Evolutionary conservation across 2,113 vertebrate species (phyloP), one percentile per base, ranked within the genome.

Genomic region (Rhinichthys klamathensis): DNA sequence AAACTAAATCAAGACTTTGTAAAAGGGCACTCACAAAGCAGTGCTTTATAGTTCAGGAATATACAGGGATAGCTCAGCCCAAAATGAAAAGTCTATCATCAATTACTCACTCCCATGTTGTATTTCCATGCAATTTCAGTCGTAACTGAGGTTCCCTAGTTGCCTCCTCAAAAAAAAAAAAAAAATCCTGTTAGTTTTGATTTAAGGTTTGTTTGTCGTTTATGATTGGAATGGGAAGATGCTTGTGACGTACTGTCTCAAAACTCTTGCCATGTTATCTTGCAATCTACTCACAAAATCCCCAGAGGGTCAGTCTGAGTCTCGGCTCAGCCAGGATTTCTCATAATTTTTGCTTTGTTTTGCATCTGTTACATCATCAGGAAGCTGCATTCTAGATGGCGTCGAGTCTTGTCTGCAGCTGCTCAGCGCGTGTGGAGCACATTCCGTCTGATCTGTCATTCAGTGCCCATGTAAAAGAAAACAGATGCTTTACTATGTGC

Each of bases 391-490:
- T 67, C n/a, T 69, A 27, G 10, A 51, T 46, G 79, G 61, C 61
- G 79, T 51, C 61, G 5, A 2, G 79, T 81, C 41, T 81, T 16
- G 27, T 69, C 79, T 51, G 79, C 79, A 69, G 79, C 61, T 81
- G 61, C 51, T 81, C 9, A 27, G 79, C 44, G 87, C 67, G 85
- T 85, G 54, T 72, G 67, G 27, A 61, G 15, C 78, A 77, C 75
- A 78, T 72, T 76, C 51, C 75, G 25, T 80, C 51, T 61, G 81
- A 83, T 88, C 35, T 27, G 51, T 73, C 76, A 85, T 72, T 87
- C 87, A 87, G 80, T 84, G 76, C 84, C 82, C 61, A 89, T 84
- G 56, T 73, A 85, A 87, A 88, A 79, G 63, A 72, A 85, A 87
- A 77, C 82, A 90, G 80, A 80, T 87, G 82, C 60, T 81, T 79